A percentile compares a stretch with the other conserved stretches of the same genome.
Evolutionary conservation across 2,113 vertebrate species (phyloP).

Genomic region (Erpornis zantholeuca): DNA sequence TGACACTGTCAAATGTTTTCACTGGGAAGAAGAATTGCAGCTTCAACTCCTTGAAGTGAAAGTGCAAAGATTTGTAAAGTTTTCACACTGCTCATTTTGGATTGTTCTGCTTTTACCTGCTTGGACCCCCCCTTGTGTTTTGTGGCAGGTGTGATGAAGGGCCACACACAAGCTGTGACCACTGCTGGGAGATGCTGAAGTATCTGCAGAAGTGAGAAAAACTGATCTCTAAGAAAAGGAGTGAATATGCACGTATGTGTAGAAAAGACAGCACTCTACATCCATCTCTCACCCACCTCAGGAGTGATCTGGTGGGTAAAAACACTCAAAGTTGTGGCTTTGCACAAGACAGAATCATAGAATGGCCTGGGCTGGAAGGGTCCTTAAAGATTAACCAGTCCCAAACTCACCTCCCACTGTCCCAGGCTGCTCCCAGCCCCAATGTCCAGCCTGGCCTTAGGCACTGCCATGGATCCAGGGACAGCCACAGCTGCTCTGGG

Average conservation of each 20-base stretch:
- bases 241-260: accelerated
- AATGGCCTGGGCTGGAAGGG: not conserved
- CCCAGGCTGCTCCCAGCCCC: not conserved
- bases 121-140: not conserved
- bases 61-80: not conserved
- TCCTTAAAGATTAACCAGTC: not conserved
- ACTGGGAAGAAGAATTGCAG: not conserved
- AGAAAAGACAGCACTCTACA: not conserved
- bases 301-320: not conserved
- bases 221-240: not conserved
- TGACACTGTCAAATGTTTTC: not conserved
- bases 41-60: not conserved
- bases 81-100: not conserved
- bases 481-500: not conserved
- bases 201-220: not conserved
- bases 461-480: not conserved
- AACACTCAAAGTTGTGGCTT: not conserved
- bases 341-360: not conserved
- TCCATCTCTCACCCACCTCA: not conserved
- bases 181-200: not conserved
- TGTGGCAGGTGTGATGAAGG: not conserved
- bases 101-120: not conserved
- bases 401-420: not conserved
- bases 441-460: accelerated
- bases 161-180: not conserved